Evolutionary conservation across 2,797 vertebrate species (phyloP).

Genomic region (Centroberyx gerrardi): DNA sequence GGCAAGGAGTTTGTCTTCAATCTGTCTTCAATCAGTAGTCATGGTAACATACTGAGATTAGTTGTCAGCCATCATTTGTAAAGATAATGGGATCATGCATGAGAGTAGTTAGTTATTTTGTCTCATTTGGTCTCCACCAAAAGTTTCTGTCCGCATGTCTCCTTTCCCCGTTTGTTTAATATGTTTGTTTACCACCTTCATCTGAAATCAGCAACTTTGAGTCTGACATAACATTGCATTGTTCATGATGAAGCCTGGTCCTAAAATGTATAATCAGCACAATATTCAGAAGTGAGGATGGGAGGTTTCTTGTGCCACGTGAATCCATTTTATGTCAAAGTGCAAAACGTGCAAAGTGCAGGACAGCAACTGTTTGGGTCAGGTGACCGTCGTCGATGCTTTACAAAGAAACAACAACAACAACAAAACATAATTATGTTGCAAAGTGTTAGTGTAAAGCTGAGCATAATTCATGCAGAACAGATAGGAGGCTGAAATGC

Average conservation of each 20-base stretch:
- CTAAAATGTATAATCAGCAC: no score
- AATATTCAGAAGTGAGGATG: no score
- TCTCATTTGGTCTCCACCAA: neutral
- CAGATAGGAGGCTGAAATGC: neutral
- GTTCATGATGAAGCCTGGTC: neutral
- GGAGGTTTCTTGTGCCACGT: neutral
- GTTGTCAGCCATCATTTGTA: neutral
- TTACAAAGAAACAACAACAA: slow-evolving; percentile 37
- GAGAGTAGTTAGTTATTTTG: neutral
- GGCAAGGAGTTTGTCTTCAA: no score
- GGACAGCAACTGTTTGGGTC: slow-evolving; percentile 56
- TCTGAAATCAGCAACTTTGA: neutral
- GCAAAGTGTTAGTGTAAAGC: slow-evolving; percentile 1
- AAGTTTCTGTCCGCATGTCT: slow-evolving; percentile 12
- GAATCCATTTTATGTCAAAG: neutral
- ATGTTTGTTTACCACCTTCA: neutral
- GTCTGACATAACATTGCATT: neutral
- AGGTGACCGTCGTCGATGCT: slow-evolving; percentile 41
- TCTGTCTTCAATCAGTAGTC: no score
- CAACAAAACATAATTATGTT: neutral
- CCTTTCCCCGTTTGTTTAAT: neutral
- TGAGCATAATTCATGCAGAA: slow-evolving; percentile 43
- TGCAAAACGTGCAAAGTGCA: slow-evolving; percentile 16
- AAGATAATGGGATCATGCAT: neutral
- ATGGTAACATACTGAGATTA: neutral